Evolutionary conservation across 1,140 invertebrate genomes (phyloP).

Genomic region (Drosophila tristis): DNA sequence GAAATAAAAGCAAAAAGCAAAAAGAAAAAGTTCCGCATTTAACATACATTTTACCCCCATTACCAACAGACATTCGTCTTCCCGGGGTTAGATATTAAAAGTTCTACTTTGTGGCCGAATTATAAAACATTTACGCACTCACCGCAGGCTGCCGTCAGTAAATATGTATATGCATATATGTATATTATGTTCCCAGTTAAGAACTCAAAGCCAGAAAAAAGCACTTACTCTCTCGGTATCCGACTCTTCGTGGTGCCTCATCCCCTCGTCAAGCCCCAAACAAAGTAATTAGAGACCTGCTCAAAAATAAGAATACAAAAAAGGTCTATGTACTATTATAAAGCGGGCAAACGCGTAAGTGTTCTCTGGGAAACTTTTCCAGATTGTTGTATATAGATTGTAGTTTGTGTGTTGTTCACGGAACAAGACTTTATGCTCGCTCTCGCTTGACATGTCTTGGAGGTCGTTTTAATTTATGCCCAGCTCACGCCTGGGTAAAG

Average conservation of each 20-base stretch:
- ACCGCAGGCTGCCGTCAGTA: conserved; percentile 11
- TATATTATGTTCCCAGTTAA: conserved; percentile 18
- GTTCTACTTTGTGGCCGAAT: conserved; percentile 55
- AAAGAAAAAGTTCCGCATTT: conserved; percentile 10
- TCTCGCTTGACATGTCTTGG: conserved; percentile 37
- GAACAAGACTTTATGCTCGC: conserved; percentile 34
- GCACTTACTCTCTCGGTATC: conserved; percentile 44
- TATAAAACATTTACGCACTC: conserved; percentile 52
- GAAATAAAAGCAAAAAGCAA: conserved; percentile 13
- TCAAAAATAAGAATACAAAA: conserved; percentile 43
- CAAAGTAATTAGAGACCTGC: conserved; percentile 72
- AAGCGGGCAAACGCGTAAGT: conserved; percentile 35
- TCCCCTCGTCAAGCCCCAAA: background rate
- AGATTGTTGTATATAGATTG: conserved; percentile 12
- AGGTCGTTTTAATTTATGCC: conserved; percentile 51
- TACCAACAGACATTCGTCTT: conserved; percentile 13
- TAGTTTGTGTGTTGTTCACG: conserved; percentile 17
- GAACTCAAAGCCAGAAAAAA: conserved; percentile 45
- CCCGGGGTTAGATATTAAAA: conserved; percentile 57
- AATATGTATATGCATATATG: background rate
- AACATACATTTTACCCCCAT: conserved; percentile 14
- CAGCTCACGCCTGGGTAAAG: conserved; percentile 17
- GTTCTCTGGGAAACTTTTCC: conserved; percentile 39
- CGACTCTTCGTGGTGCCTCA: background rate
- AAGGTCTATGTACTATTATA: conserved; percentile 35